Evolutionary conservation across 2,888 invertebrate species (phyloP).

Genomic region (Steinernema carpocapsae): DNA sequence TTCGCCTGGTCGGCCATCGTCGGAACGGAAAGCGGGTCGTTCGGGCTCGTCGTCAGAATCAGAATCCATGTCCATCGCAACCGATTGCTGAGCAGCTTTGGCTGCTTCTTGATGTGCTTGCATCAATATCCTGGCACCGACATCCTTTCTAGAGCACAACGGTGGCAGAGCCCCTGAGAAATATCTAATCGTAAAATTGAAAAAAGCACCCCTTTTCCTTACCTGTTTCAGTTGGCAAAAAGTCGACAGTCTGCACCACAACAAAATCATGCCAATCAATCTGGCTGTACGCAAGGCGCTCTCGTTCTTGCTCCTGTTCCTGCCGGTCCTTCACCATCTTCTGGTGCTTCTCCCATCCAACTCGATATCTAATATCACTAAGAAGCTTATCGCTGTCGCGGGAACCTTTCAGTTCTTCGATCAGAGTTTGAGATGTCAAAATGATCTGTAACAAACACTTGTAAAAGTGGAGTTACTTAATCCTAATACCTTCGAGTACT

Average conservation of each 20-base stretch:
- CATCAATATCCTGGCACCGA: constrained; percentile 72
- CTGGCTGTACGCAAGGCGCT: constrained; percentile 86
- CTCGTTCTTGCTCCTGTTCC: constrained; percentile 91
- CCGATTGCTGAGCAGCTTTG: constrained; percentile 59
- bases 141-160: constrained; percentile 73
- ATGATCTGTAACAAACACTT: constrained; percentile 74
- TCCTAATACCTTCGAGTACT: constrained; percentile 86
- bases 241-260: constrained; percentile 98
- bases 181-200: too few species aligned
- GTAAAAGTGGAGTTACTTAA: not conserved
- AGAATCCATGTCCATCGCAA: constrained; percentile 67
- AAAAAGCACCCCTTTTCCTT: too few species aligned
- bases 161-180: constrained; percentile 71
- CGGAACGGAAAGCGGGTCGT: constrained; percentile 17
- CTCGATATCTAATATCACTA: constrained; percentile 76
- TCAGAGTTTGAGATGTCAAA: constrained; percentile 82
- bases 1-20: too few species aligned
- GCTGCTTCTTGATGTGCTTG: constrained; percentile 70
- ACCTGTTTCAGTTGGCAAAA: constrained; percentile 86
- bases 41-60: constrained; percentile 64
- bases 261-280: constrained; percentile 99
- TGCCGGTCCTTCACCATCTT: constrained; percentile 89
- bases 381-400: constrained; percentile 49
- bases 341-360: constrained; percentile 95
- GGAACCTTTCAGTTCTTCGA: constrained; percentile 49